Base-by-base conservation (phyloP, 1,140 invertebrate genomes). In the Manduca sexta region DNA sequence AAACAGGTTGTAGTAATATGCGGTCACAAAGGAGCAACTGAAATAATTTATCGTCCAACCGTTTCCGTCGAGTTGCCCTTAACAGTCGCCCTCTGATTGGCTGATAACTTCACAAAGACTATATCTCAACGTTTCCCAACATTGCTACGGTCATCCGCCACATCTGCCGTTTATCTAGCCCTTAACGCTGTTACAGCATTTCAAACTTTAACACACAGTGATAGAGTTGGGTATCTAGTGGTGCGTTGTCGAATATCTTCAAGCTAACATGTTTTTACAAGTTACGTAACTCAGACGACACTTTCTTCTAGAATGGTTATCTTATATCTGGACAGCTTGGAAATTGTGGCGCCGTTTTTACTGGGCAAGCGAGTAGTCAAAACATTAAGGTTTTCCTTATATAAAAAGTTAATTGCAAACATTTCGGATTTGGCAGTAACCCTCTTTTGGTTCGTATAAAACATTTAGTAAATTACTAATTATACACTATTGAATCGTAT, bases 31-130 rank as follows among this genome's bases (percentile, higher is more conserved):
- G 21, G 21, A 26, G 8, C 21, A 5, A 26, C 0, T 26, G 21
- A 5, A 26, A 26, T 26, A 26, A 26, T 26, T 26, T 26, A 26
- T 8, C 21, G 21, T 26, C 21, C 4, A 26, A n/a, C n/a, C 8
- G 21, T 26, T 26, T 26, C 21, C 21, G 1, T 8, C 21, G 21
- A 26, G 21, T 29, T 30, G 26, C 45, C 50, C 50, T 58, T 53
- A 52, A 58, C 50, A 58, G 45, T 43, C 44, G 42, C 29, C 43
- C 30, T 38, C 43, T 52, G 49, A 58, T 58, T 53, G 50, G 56
- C 44, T 29, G 56, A 58, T 58, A 58, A 58, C 53, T 35, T 35
- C 48, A 17, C 44, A 37, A 38, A 45, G 45, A 50, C 53, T 48
- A 50, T 56, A 56, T 56, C 48, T 56, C 45, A 45, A 47, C 48